These are phyloP conservation scores for Xanthia icteritia DNA, from an alignment of 2,888 invertebrate species.

Conservation along the genomic window DNA sequence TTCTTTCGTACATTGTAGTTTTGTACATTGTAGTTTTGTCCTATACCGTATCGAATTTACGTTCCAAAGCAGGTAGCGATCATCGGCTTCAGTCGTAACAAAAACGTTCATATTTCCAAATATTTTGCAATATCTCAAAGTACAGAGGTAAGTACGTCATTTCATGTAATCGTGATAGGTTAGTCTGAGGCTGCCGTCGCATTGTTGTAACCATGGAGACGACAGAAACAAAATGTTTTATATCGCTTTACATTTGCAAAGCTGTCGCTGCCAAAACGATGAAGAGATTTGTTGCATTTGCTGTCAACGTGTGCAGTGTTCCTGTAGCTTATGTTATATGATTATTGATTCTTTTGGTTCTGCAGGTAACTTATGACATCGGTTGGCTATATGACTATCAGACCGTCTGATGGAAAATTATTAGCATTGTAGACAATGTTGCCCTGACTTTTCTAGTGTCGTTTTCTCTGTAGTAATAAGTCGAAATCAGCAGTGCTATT, in stretches of 20 bases:
- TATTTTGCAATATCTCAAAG: constrained; percentile 12
- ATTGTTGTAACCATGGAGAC: constrained; percentile 23
- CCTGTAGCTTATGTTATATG: not conserved
- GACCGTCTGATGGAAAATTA: not conserved
- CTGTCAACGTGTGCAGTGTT: not conserved
- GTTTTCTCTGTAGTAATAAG: no score
- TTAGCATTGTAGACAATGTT: no score
- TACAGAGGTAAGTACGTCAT: constrained; percentile 16
- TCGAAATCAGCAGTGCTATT: no score
- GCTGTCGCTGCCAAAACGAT: constrained; percentile 37
- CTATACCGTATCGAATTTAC: not conserved
- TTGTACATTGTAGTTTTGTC: not conserved
- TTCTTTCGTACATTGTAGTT: not conserved
- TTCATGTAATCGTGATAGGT: constrained; percentile 50
- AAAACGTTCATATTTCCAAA: constrained; percentile 4
- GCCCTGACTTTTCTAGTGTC: no score
- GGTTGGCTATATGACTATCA: not conserved
- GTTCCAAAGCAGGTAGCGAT: constrained; percentile 10
- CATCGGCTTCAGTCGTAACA: not conserved
- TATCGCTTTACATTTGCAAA: constrained; percentile 44
- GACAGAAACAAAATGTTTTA: constrained; percentile 48
- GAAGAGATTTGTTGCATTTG: constrained; percentile 24
- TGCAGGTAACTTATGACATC: not conserved
- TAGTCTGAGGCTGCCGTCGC: constrained; percentile 23
- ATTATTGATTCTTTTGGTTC: not conserved